A percentile compares a stretch with the other conserved stretches of the same genome.
Conservation (phyloP, 2,113 vertebrate genomes). For the Perca fluviatilis region DNA sequence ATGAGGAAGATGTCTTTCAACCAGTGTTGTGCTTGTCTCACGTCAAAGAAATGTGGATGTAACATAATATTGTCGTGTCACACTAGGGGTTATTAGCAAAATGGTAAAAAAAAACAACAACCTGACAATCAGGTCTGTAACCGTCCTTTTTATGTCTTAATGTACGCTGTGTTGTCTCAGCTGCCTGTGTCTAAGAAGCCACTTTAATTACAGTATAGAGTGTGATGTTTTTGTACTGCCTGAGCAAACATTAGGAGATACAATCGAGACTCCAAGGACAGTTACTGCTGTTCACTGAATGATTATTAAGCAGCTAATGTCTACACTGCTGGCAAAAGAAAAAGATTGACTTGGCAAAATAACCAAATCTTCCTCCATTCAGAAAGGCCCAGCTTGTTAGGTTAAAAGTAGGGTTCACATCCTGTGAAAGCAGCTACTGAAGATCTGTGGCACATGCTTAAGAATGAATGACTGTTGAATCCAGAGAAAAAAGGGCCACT, state of each 20-base stretch:
- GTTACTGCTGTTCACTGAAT: conserved; percentile 14
- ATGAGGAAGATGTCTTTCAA: conserved; percentile 36
- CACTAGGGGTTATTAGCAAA: conserved; percentile 40
- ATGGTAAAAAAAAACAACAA: background rate
- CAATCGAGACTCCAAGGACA: conserved; percentile 27
- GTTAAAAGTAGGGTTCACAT: conserved; percentile 31
- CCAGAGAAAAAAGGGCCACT: conserved; percentile 19
- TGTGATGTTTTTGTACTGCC: conserved; percentile 34
- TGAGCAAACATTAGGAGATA: conserved; percentile 20
- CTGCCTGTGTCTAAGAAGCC: conserved; percentile 27
- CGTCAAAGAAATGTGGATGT: conserved; percentile 60
- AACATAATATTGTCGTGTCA: conserved; percentile 42
- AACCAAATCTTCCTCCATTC: conserved; percentile 12
- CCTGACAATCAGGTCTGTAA: conserved; percentile 70
- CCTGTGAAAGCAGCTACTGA: conserved; percentile 43
- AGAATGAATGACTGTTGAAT: conserved; percentile 51
- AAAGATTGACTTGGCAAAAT: conserved; percentile 5
- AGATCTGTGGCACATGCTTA: conserved; percentile 49
- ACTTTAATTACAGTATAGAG: conserved; percentile 17
- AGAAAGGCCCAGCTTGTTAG: conserved; percentile 51
- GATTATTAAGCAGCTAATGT: conserved; percentile 45
- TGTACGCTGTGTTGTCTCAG: conserved; percentile 39
- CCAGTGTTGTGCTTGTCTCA: conserved; percentile 63
- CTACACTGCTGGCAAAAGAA: conserved; percentile 5
- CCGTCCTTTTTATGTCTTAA: conserved; percentile 13